Evolutionary conservation across 2,113 vertebrate genomes (phyloP), one percentile per base, ranked within the genome.

Genomic region (Lepisosteus oculatus): DNA sequence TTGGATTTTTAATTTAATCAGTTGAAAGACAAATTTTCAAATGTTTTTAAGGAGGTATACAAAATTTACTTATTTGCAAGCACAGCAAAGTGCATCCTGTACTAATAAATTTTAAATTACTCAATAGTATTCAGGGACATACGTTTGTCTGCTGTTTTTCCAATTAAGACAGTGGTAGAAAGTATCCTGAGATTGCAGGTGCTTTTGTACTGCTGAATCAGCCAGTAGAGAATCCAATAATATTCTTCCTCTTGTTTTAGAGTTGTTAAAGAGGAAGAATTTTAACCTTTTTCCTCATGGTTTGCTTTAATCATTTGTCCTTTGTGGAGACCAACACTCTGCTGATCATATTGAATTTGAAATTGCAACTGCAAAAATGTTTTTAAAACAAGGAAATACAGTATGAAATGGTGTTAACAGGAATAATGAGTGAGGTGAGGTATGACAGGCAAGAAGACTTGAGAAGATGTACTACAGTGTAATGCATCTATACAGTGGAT

Each of bases 121-220:
- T 59, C 12, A 2, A n/a, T 59, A 74, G 74, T 69, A 65, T 29
- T 0, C 29, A 29, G 29, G 29, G 29, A 75, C 72, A 71, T 69
- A 72, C 65, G 65, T 79, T 3, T 55, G 55, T 55, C 77, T 70
- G 74, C 69, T 61, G 78, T 75, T 43, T 65, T 66, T 70, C 84
- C 79, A 85, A 85, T 90, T 87, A 85, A 76, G 61, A 78, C 76
- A 56, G 71, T 78, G 68, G 77, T 78, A 79, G 70, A 15, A n/a
- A 59, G n/a, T 59, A 59, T 13, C 57, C 57, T n/a, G 57, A 59
- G 57, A 14, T 15, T 11, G 57, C 57, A 59, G 57, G 57, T 59
- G 57, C 57, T 59, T 59, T 59, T 15, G 12, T 3, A n/a, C 14
- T 59, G 57, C 57, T 59, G 57, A 59, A 59, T 59, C 57, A 59